A percentile compares a stretch with the other conserved stretches of the same genome.
These are phyloP conservation scores for Euura saliciscinereae DNA, from an alignment of 1,140 invertebrate genomes.

Conservation along the genomic window DNA sequence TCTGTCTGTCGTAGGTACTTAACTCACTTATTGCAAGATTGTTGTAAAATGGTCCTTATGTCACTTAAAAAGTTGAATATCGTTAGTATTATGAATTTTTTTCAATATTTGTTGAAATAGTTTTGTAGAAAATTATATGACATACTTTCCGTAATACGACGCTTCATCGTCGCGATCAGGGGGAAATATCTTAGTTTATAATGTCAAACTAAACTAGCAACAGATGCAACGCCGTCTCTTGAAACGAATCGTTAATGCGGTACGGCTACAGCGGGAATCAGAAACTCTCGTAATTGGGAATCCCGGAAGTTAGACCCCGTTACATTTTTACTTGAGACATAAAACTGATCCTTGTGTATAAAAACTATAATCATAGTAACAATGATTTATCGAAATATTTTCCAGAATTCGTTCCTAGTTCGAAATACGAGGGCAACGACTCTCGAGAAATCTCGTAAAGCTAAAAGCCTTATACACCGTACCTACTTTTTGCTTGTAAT, in stretches of 20 bases:
- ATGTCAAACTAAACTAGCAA: too few relatives aligned
- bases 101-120: too few relatives aligned
- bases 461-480: background rate
- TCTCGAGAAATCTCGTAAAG: background rate
- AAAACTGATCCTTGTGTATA: background rate
- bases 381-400: too few relatives aligned
- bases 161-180: background rate
- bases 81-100: too few relatives aligned
- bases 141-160: background rate
- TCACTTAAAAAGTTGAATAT: background rate
- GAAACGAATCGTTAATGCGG: too few relatives aligned
- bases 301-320: background rate
- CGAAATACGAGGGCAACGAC: background rate
- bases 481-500: conserved; percentile 3
- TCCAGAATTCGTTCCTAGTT: too few relatives aligned
- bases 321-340: background rate
- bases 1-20: background rate
- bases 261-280: too few relatives aligned
- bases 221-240: too few relatives aligned
- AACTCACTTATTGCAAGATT: background rate
- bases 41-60: too few relatives aligned
- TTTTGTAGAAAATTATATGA: background rate
- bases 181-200: too few relatives aligned
- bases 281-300: background rate
- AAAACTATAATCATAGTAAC: too few relatives aligned